These are phyloP conservation scores for Ariopsis seemanni DNA, from an alignment of 2,113 vertebrate genomes.

Conservation along the genomic window DNA sequence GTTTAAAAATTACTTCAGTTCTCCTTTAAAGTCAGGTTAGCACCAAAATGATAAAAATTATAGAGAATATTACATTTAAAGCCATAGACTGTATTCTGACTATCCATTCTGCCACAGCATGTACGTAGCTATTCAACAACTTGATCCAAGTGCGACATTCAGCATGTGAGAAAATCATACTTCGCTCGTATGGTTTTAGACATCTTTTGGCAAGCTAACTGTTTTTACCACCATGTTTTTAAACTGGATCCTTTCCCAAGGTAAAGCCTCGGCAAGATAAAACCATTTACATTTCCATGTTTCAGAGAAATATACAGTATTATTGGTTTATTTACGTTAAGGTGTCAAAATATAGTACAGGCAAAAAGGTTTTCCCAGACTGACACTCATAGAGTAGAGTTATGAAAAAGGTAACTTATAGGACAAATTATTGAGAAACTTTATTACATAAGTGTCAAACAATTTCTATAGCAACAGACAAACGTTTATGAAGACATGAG, in stretches of 20 bases:
- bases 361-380: background rate
- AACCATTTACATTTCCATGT: background rate
- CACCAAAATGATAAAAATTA: background rate
- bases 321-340: too few species aligned
- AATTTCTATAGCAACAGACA: background rate
- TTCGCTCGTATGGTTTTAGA: background rate
- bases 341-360: too few species aligned
- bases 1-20: too few species aligned
- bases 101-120: background rate
- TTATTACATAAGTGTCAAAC: background rate
- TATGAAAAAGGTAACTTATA: background rate
- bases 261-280: background rate
- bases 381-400: background rate
- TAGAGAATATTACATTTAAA: background rate
- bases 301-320: background rate
- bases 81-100: background rate
- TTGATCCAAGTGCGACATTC: background rate
- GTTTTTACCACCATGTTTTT: background rate
- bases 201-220: background rate
- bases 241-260: background rate
- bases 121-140: background rate
- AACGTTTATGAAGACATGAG: background rate
- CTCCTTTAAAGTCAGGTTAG: background rate
- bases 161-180: background rate
- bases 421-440: background rate